Conservation (phyloP, 1,140 invertebrate genomes). For the Asobara japonica region DNA sequence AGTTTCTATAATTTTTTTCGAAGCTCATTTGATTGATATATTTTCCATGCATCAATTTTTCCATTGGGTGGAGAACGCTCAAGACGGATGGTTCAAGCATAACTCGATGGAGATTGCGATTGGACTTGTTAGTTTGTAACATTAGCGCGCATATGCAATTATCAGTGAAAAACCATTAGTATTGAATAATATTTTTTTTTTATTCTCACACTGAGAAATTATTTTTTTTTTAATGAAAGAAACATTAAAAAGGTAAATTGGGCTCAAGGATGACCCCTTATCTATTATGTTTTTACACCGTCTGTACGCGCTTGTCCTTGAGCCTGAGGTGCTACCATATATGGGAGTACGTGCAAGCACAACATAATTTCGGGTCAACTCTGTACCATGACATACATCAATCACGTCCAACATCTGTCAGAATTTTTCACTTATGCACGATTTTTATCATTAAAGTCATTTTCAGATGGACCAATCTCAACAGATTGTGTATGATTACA, state of each 20-base stretch:
- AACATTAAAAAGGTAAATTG: constrained; percentile 55
- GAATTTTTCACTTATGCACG: background rate
- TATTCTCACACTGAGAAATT: background rate
- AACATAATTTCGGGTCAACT: constrained; percentile 60
- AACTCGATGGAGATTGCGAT: constrained; percentile 41
- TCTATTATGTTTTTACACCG: constrained; percentile 29
- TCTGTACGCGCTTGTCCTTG: constrained; percentile 60
- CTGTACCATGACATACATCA: constrained; percentile 60
- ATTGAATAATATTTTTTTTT: background rate
- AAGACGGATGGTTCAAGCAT: constrained; percentile 25
- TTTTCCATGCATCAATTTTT: too few species aligned
- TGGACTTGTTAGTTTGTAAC: constrained; percentile 8
- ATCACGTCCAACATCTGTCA: background rate
- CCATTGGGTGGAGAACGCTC: too few species aligned
- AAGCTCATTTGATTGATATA: too few species aligned
- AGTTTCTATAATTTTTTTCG: too few species aligned
- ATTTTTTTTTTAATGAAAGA: constrained; percentile 18
- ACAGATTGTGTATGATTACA: constrained; percentile 14
- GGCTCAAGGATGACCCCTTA: constrained; percentile 63
- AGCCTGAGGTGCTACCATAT: constrained; percentile 62
- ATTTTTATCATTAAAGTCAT: constrained; percentile 7
- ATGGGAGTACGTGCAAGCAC: constrained; percentile 52
- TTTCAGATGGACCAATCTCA: background rate
- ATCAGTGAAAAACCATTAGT: background rate
- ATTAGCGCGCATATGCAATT: constrained; percentile 12